Base-by-base conservation (phyloP, 2,797 vertebrate species). In the Cyclura pinguis region DNA sequence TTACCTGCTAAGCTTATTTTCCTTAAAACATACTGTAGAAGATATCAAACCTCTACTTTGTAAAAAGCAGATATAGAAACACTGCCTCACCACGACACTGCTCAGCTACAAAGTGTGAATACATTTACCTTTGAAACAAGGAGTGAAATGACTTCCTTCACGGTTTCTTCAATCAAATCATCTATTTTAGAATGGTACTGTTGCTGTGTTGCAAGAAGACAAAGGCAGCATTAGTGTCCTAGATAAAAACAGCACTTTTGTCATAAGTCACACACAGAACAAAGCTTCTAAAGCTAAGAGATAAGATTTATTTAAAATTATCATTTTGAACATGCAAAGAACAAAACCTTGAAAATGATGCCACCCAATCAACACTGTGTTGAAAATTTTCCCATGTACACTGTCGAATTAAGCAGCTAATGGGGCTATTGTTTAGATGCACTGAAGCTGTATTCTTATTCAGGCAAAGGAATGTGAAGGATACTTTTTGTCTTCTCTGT, bases 121-220 rank as follows among this genome's bases (percentile, higher is more conserved):
- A 87, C 47, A 78, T 96, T 96, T 98, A 99, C 99, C 99, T 99
- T 99, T 91, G 98, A 98, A 95, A 99, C 98, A 29, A 99, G 97
- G 85, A 98, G 98, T 52, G 98, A 98, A 97, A 98, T 98, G 96
- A 99, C 98, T 97, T 99, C 98, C 97, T 98, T 99, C 94, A 99
- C 98, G 47, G 98, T 97, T 94, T 98, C 98, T 90, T 99, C 99
- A 94, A 99, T 98, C 97, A 99, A 97, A 90, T 99, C 98, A 94
- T 99, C 99, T 95, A 99, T 99, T 97, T 98, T 99, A 64, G 99
- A 98, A 97, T 99, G 99, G 97, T 99, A 99, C 95, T 99, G 99
- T 97, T 99, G 98, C 99, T 99, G 97, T 85, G 94, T 95, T 96
- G 94, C 83, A 69, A 96, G 96, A 96, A 96, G 93, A 97, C 42